Evolutionary conservation across 2,113 vertebrate genomes (phyloP).

Genomic region (Panthera uncia): DNA sequence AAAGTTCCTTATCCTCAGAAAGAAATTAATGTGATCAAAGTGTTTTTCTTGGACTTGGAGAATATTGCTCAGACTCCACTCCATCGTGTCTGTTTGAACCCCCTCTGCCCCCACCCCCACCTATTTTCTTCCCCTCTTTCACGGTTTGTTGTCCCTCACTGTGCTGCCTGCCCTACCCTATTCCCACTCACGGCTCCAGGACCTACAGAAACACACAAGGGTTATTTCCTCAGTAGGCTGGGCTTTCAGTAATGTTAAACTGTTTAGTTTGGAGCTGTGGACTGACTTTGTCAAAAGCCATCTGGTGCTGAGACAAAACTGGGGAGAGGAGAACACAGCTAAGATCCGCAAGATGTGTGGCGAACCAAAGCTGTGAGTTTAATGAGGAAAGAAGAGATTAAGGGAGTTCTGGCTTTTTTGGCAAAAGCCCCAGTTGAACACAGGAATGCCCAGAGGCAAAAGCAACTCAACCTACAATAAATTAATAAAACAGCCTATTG

Average conservation of each 20-base stretch:
- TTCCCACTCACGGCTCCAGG: slow-evolving; percentile 67
- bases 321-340: slow-evolving; percentile 63
- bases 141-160: not conserved
- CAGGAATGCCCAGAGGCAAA: slow-evolving; percentile 53
- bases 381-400: slow-evolving; percentile 75
- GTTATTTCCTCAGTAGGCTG: slow-evolving; percentile 73
- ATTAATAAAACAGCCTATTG: slow-evolving; percentile 62
- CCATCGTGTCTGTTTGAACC: slow-evolving; percentile 64
- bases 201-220: slow-evolving; percentile 70
- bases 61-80: slow-evolving; percentile 73
- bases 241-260: slow-evolving; percentile 80
- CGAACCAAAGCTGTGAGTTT: slow-evolving; percentile 77
- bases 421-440: slow-evolving; percentile 58
- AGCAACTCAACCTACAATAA: slow-evolving; percentile 57
- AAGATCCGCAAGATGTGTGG: slow-evolving; percentile 76
- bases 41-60: slow-evolving; percentile 72
- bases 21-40: slow-evolving; percentile 70
- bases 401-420: slow-evolving; percentile 66
- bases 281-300: slow-evolving; percentile 83
- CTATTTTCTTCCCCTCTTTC: not conserved
- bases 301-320: slow-evolving; percentile 78
- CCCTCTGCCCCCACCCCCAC: not conserved
- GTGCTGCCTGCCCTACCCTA: not conserved
- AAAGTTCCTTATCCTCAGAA: slow-evolving; percentile 63
- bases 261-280: slow-evolving; percentile 84